Base-by-base conservation (phyloP, 2,888 invertebrate genomes). In the Coelinius sp. region DNA sequence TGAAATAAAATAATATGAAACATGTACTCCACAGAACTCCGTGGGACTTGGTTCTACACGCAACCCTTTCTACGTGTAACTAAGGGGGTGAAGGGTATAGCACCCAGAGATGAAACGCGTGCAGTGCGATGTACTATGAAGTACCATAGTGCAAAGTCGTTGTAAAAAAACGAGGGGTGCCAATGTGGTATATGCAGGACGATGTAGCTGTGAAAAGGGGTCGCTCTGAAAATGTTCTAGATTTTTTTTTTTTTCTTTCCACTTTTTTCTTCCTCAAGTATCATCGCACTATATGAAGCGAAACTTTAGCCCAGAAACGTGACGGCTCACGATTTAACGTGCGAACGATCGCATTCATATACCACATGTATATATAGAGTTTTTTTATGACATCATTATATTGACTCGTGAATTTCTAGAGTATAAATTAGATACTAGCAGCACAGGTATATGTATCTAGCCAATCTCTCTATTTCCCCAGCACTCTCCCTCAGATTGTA, bases 181-280 rank as follows among this genome's bases (percentile, higher is more conserved):
- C 68, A 46, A 64, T 62, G 41, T 62, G 56, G 71, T 52, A 63
- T 66, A 71, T 53, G 70, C 59, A 41, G 56, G 44, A 56, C 59
- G 66, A 66, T 59, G 65, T 27, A 49, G 71, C 65, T 73, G 66
- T 41, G 78, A 77, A 84, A 85, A 81, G 82, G 83, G 84, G 83
- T 84, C 82, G 85, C 83, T 20, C 46, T 83, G 84, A 84, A 63
- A 63, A 82, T 86, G 86, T 83, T 85, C 85, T 84, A 85, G 83
- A 84, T 85, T 83, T 83, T 79, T 76, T 80, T 79, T 71, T 79
- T 82, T 78, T 75, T 80, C 79, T 71, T 79, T 78, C 77, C 66
- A 53, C 49, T 52, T 49, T 63, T 68, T 46, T 38, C n/a, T 52
- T 52, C 14, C 25, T 65, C 59, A 56, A 68, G 52, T 52, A 73